A percentile compares a stretch with the other conserved stretches of the same genome.
phyloP scores from a whole-genome alignment of 2,113 vertebrate species.

The Acinonyx jubatus region DNA sequence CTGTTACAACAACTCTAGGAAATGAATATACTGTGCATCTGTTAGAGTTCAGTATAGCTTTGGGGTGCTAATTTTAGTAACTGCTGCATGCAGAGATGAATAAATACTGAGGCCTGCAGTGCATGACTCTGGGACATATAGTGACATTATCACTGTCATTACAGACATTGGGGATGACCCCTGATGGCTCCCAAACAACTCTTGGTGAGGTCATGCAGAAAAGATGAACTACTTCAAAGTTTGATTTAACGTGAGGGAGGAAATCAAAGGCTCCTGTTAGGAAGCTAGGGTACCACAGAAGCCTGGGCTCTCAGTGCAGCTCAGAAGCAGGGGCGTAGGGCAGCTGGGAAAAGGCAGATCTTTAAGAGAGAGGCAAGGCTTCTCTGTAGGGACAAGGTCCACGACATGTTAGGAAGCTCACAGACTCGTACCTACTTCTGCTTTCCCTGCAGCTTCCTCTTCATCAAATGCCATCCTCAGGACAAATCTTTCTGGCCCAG shows the following conservation, averaged over 20 bases:
- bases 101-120: not conserved
- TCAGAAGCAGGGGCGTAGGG: not conserved
- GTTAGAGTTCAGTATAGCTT: not conserved
- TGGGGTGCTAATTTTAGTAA: not conserved
- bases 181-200: not conserved
- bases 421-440: not conserved
- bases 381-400: not conserved
- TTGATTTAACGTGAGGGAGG: not conserved
- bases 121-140: not conserved
- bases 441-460: not conserved
- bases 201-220: not conserved
- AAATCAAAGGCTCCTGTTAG: not conserved
- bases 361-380: not conserved
- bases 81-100: not conserved
- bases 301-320: not conserved
- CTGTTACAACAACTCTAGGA: not conserved
- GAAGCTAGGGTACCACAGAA: not conserved
- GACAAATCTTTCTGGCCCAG: not conserved
- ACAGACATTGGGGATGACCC: not conserved
- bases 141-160: too few species aligned
- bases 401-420: not conserved
- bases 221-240: not conserved
- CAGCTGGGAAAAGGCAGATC: not conserved
- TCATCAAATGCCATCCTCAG: not conserved
- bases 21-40: not conserved